Evolutionary conservation across 2,113 vertebrate species (phyloP), one percentile per base, ranked within the genome.

Genomic region (Tylochromis polylepis): DNA sequence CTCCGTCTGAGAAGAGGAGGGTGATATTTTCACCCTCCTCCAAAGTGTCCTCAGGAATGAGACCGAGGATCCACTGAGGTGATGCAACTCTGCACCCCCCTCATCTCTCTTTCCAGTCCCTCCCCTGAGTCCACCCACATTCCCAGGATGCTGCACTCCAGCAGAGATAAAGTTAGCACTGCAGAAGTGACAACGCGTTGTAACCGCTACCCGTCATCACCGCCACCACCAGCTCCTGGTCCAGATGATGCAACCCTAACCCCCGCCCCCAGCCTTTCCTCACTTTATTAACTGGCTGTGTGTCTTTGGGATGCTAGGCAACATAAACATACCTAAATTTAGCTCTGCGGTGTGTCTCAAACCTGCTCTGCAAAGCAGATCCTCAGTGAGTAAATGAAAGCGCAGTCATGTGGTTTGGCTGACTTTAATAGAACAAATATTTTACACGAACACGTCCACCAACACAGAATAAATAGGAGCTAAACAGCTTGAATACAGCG

Each of bases 141-240:
- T 92, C 83, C 79, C 89, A 94, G 96, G 94, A 94, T 95, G 93
- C 95, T 94, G 95, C 95, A 95, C 97, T 96, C 96, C 96, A 96
- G 96, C 94, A 83, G 3, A 91, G 97, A 97, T 97, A 97, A 97
- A 97, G 96, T 96, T 96, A 96, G 96, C 95, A 92, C 96, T 93
- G 91, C 95, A 96, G 96, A 96, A 96, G 97, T 95, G 96, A 96
- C 96, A 96, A 96, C 96, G 96, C 95, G 95, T 96, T 55, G 95
- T 95, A 95, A 95, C 96, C 93, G 94, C 95, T 95, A 96, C 95
- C 96, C 72, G 31, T 80, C 85, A 24, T 16, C 79, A 58, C 78
- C 16, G 5, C 34, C 84, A 5, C 43, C 81, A 75, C 41, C 70
- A 20, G 24, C 70, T 75, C 70, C 67, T 5, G 43, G 70, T 53